Base-by-base conservation (phyloP, 2,797 vertebrate species). In the Atherinosoma microstoma region DNA sequence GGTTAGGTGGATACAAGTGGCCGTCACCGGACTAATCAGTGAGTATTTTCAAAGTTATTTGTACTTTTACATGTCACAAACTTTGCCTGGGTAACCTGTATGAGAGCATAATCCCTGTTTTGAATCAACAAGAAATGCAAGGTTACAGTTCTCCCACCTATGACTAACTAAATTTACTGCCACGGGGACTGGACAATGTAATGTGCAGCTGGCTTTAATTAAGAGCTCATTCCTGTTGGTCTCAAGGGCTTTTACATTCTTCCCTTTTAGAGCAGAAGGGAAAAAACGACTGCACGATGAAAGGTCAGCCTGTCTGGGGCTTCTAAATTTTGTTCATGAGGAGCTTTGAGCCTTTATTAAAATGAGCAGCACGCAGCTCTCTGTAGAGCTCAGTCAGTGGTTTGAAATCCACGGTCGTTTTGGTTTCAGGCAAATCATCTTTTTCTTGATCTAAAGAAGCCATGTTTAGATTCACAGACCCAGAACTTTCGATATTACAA, bases 231-330 rank as follows among this genome's bases (percentile, higher is more conserved):
- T 86, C 75, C 65, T 75, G 56, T 75, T 76, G 68, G 73, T 85
- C 82, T 84, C 67, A 67, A 64, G 82, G 76, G 85, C 64, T 75
- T 85, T 78, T 73, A 67, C 57, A 75, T 82, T 72, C 64, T 79
- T 29, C 73, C 58, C 72, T 86, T 79, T 77, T 85, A 72, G 61
- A 82, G 85, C 76, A 62, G 32, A 42, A 61, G 65, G 40, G 40
- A 63, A 67, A 32, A 82, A 84, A 82, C 45, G 56, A 63, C 76
- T 64, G 78, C 70, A 79, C 45, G 45, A 84, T 80, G 79, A 92
- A 91, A 90, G 89, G 89, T 92, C 90, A 91, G 88, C 76, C 72
- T 79, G 72, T 83, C 78, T 85, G 72, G 65, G 35, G 73, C 73
- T 75, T 78, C 54, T 66, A 22, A 70, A 71, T 78, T 87, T 78